Evolutionary conservation across 1,140 invertebrate species (phyloP).

Genomic region (Drosophila bifasciata): DNA sequence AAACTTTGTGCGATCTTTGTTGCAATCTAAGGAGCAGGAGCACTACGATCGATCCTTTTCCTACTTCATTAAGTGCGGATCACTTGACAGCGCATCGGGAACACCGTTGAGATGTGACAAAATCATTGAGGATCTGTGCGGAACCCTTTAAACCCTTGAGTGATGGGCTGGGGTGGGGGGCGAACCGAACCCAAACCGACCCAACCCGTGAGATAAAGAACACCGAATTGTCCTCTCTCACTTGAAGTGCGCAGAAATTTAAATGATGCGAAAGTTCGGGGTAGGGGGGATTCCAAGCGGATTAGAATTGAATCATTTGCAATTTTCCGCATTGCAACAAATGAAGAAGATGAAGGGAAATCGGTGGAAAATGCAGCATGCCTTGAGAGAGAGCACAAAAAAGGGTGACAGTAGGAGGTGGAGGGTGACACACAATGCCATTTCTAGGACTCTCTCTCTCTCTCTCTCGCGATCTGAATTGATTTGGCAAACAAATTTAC

Average conservation of each 20-base stretch:
- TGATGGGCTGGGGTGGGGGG: constrained; percentile 21
- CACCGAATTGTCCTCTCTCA: constrained; percentile 9
- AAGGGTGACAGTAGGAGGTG: constrained; percentile 13
- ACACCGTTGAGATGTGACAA: constrained; percentile 29
- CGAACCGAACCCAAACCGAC: too few relatives aligned
- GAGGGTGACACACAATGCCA: constrained; percentile 43
- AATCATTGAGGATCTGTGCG: constrained; percentile 30
- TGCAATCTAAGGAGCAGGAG: too few relatives aligned
- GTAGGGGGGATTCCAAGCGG: constrained; percentile 25
- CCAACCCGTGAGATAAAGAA: constrained; percentile 51
- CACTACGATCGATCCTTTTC: constrained; percentile 17
- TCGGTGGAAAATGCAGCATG: constrained; percentile 1
- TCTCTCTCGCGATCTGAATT: constrained; percentile 36
- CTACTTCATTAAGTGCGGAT: constrained; percentile 78
- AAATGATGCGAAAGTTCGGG: constrained; percentile 52
- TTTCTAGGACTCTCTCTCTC: constrained; percentile 5
- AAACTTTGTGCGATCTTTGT: constrained; percentile 28
- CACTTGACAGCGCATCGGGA: constrained; percentile 68
- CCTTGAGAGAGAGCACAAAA: constrained; percentile 19
- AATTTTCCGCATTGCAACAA: constrained; percentile 75
- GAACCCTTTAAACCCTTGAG: constrained; percentile 31
- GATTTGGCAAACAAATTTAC: constrained; percentile 72
- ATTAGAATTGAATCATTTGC: constrained; percentile 76
- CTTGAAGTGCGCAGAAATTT: constrained; percentile 69
- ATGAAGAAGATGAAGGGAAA: constrained; percentile 39